A percentile compares a stretch with the other conserved stretches of the same genome.
phyloP scores from a whole-genome alignment of 2,888 invertebrate species.

The Tuta absoluta region DNA sequence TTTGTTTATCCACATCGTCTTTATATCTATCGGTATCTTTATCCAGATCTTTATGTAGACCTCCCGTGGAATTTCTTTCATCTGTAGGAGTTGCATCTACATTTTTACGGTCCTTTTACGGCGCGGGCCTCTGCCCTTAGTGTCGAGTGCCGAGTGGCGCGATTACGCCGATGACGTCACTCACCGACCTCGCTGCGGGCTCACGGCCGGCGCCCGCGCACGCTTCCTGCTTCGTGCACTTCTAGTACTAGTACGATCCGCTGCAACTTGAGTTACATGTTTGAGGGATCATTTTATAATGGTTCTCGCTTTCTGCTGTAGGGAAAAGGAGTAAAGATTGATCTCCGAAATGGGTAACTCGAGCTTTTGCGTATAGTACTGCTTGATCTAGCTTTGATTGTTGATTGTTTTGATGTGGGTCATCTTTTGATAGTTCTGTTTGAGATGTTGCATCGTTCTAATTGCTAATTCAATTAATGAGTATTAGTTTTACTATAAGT shows the following conservation, averaged over 20 bases:
- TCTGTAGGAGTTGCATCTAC: neutral
- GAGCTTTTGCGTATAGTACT: neutral
- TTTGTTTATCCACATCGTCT: neutral
- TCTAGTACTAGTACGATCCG: slow-evolving; percentile 11
- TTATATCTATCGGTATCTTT: neutral
- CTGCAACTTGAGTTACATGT: no score
- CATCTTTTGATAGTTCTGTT: neutral
- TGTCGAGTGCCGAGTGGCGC: slow-evolving; percentile 21
- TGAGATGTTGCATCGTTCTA: neutral
- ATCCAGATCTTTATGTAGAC: neutral
- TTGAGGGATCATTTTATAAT: no score
- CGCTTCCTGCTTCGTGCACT: slow-evolving; percentile 39
- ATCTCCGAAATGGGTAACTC: neutral
- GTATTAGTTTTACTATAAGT: neutral
- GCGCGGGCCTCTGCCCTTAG: slow-evolving; percentile 20
- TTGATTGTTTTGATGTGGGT: slow-evolving; percentile 9
- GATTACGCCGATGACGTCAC: slow-evolving; percentile 30
- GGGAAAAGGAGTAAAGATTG: neutral
- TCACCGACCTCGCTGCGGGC: slow-evolving; percentile 36
- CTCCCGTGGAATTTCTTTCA: neutral
- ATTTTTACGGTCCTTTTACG: slow-evolving; percentile 20
- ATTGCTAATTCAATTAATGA: neutral
- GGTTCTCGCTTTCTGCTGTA: no score
- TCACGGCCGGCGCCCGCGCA: slow-evolving; percentile 35
- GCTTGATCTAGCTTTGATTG: slow-evolving; percentile 14